phyloP scores from a whole-genome alignment of 2,888 invertebrate genomes.

The Mesochorus sp. region DNA sequence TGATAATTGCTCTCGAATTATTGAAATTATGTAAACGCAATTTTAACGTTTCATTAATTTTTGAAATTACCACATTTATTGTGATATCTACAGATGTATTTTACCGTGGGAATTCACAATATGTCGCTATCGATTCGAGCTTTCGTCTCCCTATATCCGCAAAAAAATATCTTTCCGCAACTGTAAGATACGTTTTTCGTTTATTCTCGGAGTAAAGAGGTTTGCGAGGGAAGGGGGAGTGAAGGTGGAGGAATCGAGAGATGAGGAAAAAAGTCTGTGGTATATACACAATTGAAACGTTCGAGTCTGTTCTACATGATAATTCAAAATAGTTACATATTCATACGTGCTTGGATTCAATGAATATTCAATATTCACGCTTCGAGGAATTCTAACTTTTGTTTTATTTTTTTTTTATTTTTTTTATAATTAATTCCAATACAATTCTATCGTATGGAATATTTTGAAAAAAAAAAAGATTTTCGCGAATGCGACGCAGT shows the following conservation, averaged over 20 bases:
- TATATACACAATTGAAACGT: neutral
- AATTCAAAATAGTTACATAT: slow-evolving; percentile 48
- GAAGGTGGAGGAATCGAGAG: neutral
- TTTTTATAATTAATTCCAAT: slow-evolving; percentile 4
- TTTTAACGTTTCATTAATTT: no score
- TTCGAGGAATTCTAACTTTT: neutral
- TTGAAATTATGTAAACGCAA: no score
- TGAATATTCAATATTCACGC: slow-evolving; percentile 56
- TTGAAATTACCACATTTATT: no score
- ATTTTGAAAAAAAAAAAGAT: no score
- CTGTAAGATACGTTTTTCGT: slow-evolving; percentile 29
- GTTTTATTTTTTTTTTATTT: neutral
- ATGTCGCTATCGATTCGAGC: no score
- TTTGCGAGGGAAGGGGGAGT: no score
- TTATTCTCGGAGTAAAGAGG: no score
- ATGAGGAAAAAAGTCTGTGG: neutral
- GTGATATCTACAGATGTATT: no score
- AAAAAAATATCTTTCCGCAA: neutral
- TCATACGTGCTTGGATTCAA: slow-evolving; percentile 43
- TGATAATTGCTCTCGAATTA: no score
- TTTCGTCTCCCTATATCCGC: neutral
- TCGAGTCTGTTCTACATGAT: slow-evolving; percentile 11
- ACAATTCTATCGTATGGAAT: neutral
- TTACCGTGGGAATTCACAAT: no score
- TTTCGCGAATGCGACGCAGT: no score